These are phyloP conservation scores for Drosophila suboccidentalis DNA, from an alignment of 2,888 invertebrate genomes.

Conservation along the genomic window DNA sequence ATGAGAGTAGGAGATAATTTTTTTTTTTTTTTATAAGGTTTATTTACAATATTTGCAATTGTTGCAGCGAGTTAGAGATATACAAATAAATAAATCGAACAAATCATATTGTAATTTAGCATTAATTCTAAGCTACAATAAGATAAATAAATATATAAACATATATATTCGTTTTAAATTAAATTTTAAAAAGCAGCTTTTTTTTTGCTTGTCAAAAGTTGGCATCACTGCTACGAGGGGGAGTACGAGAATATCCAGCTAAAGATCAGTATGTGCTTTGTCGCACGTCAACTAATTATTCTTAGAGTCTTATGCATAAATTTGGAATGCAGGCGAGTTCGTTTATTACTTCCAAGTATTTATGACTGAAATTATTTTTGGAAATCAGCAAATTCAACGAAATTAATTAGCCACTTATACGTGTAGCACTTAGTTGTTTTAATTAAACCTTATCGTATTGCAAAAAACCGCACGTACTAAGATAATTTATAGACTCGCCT, in stretches of 20 bases:
- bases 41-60: too few species aligned
- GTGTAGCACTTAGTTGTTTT: constrained; percentile 34
- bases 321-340: background rate
- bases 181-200: background rate
- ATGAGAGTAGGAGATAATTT: too few species aligned
- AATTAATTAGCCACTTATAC: constrained; percentile 45
- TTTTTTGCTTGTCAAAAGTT: background rate
- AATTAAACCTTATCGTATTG: constrained; percentile 60
- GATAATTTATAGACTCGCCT: constrained; percentile 45
- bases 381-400: constrained; percentile 36
- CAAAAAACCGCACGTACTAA: constrained; percentile 68
- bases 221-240: background rate
- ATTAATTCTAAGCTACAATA: too few species aligned
- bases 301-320: background rate
- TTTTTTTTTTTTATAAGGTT: too few species aligned
- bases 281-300: constrained; percentile 1
- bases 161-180: too few species aligned
- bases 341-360: constrained; percentile 1
- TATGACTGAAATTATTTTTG: constrained; percentile 15
- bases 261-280: background rate
- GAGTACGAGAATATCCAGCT: background rate
- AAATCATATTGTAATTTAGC: too few species aligned
- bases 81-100: too few species aligned
- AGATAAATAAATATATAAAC: too few species aligned
- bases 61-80: too few species aligned